These are phyloP conservation scores for Chymomyza procnemis DNA, from an alignment of 2,888 invertebrate species.

Conservation along the genomic window DNA sequence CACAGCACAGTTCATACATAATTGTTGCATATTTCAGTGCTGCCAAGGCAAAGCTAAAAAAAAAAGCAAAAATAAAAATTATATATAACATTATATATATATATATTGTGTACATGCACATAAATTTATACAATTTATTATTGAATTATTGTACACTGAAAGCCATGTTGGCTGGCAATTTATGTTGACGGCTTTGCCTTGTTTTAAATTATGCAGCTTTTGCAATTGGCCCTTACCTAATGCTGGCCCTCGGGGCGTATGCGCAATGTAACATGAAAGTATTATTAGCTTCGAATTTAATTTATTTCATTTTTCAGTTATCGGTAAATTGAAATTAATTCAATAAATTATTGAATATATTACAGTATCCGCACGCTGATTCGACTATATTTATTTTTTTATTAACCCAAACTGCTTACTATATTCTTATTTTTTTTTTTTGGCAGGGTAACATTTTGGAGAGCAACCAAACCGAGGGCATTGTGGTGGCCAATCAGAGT, in stretches of 20 bases:
- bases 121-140: slow-evolving; percentile 57
- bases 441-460: slow-evolving; percentile 87
- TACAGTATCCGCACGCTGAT: background rate
- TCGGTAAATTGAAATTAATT: slow-evolving; percentile 65
- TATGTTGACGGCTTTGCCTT: slow-evolving; percentile 51
- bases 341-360: slow-evolving; percentile 55
- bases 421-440: too few species aligned
- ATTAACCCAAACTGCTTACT: background rate
- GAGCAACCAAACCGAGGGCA: slow-evolving; percentile 88
- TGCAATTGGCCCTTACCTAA: background rate
- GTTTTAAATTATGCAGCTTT: slow-evolving; percentile 60
- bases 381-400: background rate
- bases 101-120: slow-evolving; percentile 2
- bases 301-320: slow-evolving; percentile 60
- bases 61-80: slow-evolving; percentile 18
- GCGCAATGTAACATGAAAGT: slow-evolving; percentile 59
- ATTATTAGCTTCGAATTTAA: slow-evolving; percentile 71
- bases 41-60: slow-evolving; percentile 24
- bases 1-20: slow-evolving; percentile 37
- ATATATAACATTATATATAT: background rate
- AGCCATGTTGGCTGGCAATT: slow-evolving; percentile 64
- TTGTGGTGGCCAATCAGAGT: slow-evolving; percentile 93
- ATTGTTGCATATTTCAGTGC: slow-evolving; percentile 69
- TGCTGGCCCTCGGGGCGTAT: slow-evolving; percentile 28
- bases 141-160: slow-evolving; percentile 63